Evolutionary conservation across 2,113 vertebrate genomes (phyloP), one percentile per base, ranked within the genome.

Genomic region (Hylia prasina): DNA sequence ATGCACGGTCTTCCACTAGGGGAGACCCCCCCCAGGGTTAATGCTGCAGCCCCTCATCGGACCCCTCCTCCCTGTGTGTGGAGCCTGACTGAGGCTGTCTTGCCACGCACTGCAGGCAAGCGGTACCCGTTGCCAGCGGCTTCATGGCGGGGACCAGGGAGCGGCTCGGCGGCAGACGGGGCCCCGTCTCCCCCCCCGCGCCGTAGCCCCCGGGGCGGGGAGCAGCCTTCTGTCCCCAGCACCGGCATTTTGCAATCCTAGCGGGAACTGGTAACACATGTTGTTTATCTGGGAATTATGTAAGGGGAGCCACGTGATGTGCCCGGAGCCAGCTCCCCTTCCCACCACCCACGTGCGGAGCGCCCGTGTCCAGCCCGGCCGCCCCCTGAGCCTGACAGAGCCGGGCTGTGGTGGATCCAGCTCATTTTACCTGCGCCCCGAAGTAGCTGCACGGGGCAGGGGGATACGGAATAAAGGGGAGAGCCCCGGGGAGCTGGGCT

Each of bases 201-300:
- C 35, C 2, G 0, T 51, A 40, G 63, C 57, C 45, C 37, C 60
- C 2, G 1, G 45, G 13, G 13, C 4, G 0, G 28, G 27, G 44
- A 66, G n/a, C 47, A 68, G 65, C 47, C n/a, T 37, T 48, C 45
- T 57, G 60, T 37, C 53, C 42, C 30, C 61, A 10, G 69, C 27
- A 5, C 17, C 2, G 1, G 17, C 1, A 3, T 96, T 95, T 93
- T 93, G 94, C 92, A 96, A 94, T 91, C 83, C 6, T 64, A 7
- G 73, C 21, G 28, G 76, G 70, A 94, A 87, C 40, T 37, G 45
- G 51, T 72, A 65, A 73, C 95, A 96, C 94, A 73, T 95, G 94
- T 94, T 96, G 93, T 96, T 96, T 93, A 60, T 92, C 92, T 25
- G 47, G 21, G 50, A 22, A 40, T 94, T 95, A 89, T 37, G 77